These are phyloP conservation scores for Andrena chrysosceles DNA, from an alignment of 2,888 invertebrate species.

Conservation along the genomic window DNA sequence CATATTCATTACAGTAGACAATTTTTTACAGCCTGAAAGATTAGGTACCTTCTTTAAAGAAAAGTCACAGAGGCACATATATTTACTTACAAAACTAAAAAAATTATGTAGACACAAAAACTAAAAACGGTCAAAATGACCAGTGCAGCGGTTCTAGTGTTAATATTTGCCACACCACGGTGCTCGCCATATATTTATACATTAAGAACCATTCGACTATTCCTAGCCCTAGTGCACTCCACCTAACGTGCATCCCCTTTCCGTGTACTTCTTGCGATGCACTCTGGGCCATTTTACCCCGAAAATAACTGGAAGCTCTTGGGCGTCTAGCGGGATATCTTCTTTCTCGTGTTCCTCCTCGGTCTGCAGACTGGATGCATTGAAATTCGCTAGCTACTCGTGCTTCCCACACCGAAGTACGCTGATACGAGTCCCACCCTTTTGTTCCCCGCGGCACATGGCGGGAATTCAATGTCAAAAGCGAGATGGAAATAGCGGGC, in stretches of 20 bases:
- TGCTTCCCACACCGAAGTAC: conserved; percentile 1
- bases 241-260: background rate
- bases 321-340: background rate
- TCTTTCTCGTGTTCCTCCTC: background rate
- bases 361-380: background rate
- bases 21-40: too few species aligned
- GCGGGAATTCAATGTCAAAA: conserved; percentile 69
- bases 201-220: too few species aligned
- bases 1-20: too few species aligned
- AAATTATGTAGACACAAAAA: too few species aligned
- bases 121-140: too few species aligned
- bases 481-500: conserved; percentile 59
- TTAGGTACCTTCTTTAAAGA: too few species aligned
- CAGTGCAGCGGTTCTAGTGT: too few species aligned
- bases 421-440: conserved; percentile 34
- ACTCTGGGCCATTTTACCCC: background rate
- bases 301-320: background rate
- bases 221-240: too few species aligned
- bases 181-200: too few species aligned
- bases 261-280: background rate
- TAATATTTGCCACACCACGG: too few species aligned
- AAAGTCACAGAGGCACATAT: too few species aligned
- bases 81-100: too few species aligned
- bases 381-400: conserved; percentile 21
- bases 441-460: conserved; percentile 52